phyloP scores from a whole-genome alignment of 2,113 vertebrate species.

The Vimba vimba region DNA sequence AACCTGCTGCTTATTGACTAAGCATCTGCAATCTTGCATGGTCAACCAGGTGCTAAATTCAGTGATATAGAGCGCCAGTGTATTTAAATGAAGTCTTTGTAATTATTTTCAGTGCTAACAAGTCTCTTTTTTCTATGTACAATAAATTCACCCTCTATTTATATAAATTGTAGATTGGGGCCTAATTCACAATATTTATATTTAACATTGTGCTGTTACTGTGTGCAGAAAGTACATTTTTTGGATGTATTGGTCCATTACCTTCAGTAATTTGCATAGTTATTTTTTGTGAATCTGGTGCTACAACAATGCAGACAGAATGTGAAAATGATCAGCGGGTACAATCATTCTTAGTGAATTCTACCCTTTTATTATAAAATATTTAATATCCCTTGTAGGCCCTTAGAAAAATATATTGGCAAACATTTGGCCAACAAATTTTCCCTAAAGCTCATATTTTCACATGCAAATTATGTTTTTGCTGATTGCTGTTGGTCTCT shows the following conservation, averaged over 20 bases:
- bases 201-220: neutral
- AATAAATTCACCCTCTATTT: neutral
- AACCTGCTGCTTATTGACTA: neutral
- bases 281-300: neutral
- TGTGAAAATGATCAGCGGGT: neutral
- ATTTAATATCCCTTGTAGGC: neutral
- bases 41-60: neutral
- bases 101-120: neutral
- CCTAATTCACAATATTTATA: neutral
- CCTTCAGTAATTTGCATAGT: neutral
- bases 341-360: neutral
- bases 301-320: neutral
- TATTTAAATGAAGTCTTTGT: neutral
- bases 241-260: neutral
- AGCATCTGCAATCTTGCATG: neutral
- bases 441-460: neutral
- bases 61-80: neutral
- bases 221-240: neutral
- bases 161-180: neutral
- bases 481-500: neutral
- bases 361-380: neutral
- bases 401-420: neutral
- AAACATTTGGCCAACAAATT: conserved; percentile 6
- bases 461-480: neutral
- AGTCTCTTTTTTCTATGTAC: neutral